These are phyloP conservation scores for Agrypnia vestita DNA, from an alignment of 1,140 invertebrate genomes.

Conservation along the genomic window DNA sequence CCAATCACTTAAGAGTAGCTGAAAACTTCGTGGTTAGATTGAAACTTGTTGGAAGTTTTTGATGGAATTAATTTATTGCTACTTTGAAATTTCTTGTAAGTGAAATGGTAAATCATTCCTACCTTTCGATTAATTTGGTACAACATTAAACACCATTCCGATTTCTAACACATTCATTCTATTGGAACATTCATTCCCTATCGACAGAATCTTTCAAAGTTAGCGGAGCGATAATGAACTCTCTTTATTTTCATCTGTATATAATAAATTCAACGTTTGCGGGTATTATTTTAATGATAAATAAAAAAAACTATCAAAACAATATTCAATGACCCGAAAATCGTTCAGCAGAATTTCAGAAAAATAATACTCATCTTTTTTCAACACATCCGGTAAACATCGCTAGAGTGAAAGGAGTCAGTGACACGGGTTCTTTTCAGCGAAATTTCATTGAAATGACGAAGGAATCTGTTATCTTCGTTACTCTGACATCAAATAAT, in stretches of 20 bases:
- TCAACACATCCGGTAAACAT: no score
- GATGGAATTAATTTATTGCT: constrained; percentile 13
- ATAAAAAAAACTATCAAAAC: no score
- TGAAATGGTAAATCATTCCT: constrained; percentile 2
- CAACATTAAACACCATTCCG: neutral
- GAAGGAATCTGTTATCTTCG: no score
- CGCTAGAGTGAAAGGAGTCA: no score
- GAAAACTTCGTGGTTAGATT: neutral
- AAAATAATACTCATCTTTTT: no score
- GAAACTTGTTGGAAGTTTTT: constrained; percentile 20
- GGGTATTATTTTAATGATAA: no score
- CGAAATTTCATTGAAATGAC: no score
- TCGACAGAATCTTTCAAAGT: constrained; percentile 8
- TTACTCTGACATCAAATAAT: no score
- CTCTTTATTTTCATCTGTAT: neutral
- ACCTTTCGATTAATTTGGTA: neutral
- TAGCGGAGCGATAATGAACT: neutral
- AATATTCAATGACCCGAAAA: no score
- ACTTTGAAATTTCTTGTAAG: neutral
- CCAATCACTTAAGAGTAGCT: neutral
- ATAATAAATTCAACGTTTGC: neutral
- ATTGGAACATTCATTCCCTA: neutral
- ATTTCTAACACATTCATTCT: constrained; percentile 8
- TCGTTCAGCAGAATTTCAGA: no score
- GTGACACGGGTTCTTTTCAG: no score